A percentile compares a stretch with the other conserved stretches of the same genome.
phyloP scores from a whole-genome alignment of 2,113 vertebrate species.

The Spermophilus dauricus region DNA sequence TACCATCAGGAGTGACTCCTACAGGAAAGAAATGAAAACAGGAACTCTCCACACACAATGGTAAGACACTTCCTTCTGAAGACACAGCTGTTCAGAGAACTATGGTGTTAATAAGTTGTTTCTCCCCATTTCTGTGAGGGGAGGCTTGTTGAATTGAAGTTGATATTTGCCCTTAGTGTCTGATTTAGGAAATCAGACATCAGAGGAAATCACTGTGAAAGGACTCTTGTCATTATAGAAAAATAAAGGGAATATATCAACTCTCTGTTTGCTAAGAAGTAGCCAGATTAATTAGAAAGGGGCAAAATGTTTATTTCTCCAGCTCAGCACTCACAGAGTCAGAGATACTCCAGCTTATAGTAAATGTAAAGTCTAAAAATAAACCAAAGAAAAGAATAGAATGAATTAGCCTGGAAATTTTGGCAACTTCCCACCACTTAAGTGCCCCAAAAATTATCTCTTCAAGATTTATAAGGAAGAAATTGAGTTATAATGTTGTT shows the following conservation, averaged over 20 bases:
- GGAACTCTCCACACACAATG: neutral
- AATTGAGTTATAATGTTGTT: neutral
- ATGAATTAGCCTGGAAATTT: conserved; percentile 50
- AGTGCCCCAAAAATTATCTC: neutral
- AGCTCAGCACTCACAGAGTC: conserved; percentile 64
- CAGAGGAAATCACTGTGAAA: conserved; percentile 76
- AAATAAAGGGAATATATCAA: conserved; percentile 81
- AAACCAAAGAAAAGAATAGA: neutral
- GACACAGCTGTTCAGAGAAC: conserved; percentile 16
- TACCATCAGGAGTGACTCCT: neutral
- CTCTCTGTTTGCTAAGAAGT: conserved; percentile 75
- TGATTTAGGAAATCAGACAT: conserved; percentile 75
- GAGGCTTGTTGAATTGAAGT: conserved; percentile 73
- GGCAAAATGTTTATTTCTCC: conserved; percentile 67
- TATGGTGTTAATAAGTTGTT: neutral
- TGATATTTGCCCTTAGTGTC: conserved; percentile 71
- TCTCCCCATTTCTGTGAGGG: neutral
- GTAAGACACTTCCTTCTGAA: neutral
- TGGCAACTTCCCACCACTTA: neutral
- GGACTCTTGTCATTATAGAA: conserved; percentile 79
- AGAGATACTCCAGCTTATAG: conserved; percentile 54
- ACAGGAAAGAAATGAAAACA: conserved; percentile 58
- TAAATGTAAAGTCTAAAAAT: neutral
- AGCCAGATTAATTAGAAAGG: conserved; percentile 71
- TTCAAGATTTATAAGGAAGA: neutral